phyloP scores from a whole-genome alignment of 1,140 invertebrate genomes.

The Drosophila lowei region DNA sequence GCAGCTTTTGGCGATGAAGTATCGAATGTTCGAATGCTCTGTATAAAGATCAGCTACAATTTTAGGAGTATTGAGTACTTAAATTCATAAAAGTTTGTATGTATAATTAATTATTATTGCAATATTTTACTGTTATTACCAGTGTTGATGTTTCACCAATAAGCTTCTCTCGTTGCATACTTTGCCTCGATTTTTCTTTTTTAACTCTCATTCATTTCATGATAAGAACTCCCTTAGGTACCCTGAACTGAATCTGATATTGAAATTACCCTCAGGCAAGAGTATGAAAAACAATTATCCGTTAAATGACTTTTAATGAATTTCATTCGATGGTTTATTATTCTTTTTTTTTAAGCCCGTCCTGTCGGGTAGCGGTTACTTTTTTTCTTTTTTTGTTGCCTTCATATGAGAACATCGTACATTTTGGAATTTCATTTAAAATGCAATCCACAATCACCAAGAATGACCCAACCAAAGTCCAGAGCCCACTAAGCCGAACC shows the following conservation, averaged over 20 bases:
- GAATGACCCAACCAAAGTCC: slow-evolving; percentile 15
- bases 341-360: slow-evolving; percentile 3
- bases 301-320: slow-evolving; percentile 43
- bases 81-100: no score
- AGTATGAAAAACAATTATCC: slow-evolving; percentile 42
- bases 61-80: no score
- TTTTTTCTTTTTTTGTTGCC: neutral
- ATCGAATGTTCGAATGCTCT: no score
- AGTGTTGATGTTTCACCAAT: no score
- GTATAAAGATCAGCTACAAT: no score
- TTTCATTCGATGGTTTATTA: slow-evolving; percentile 8
- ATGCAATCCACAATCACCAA: slow-evolving; percentile 30
- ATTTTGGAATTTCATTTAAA: slow-evolving; percentile 21
- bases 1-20: neutral
- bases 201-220: no score
- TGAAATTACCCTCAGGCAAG: neutral
- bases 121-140: no score
- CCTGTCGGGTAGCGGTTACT: slow-evolving; percentile 7
- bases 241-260: neutral
- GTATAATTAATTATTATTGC: no score
- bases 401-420: neutral
- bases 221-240: no score
- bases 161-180: no score
- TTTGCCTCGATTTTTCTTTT: no score
- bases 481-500: slow-evolving; percentile 34